Conservation (phyloP, 2,888 invertebrate genomes). For the Esperia sulphurella region DNA sequence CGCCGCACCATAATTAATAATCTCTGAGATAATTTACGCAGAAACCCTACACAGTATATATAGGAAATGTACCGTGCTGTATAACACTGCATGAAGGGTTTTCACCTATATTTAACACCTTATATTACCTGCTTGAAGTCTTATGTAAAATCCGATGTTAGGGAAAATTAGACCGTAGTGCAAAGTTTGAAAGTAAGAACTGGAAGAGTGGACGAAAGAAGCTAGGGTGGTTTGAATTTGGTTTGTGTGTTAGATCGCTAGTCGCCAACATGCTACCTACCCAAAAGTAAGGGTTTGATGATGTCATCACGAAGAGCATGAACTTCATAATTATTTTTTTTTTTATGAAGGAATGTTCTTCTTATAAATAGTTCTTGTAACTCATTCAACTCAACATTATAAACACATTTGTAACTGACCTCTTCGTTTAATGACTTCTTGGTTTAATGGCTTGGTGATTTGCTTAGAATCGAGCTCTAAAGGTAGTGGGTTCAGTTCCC, state of each 20-base stretch:
- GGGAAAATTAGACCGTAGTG: background rate
- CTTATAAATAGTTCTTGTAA: too few species aligned
- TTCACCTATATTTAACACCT: constrained; percentile 13
- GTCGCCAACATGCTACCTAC: constrained; percentile 32
- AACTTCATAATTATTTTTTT: background rate
- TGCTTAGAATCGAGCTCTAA: too few species aligned
- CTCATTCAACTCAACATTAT: too few species aligned
- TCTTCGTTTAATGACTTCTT: too few species aligned
- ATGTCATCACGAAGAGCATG: constrained; percentile 10
- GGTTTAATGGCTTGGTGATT: too few species aligned
- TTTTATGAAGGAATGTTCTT: too few species aligned
- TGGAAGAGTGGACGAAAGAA: constrained; percentile 5
- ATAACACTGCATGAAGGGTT: constrained; percentile 16
- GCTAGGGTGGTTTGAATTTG: constrained; percentile 25
- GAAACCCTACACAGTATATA: background rate
- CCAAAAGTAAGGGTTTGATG: constrained; percentile 21
- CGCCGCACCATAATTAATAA: background rate
- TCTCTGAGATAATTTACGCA: background rate
- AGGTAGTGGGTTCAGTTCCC: too few species aligned
- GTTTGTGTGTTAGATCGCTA: constrained; percentile 38
- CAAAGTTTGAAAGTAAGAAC: background rate
- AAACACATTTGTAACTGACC: too few species aligned
- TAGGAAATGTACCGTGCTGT: background rate
- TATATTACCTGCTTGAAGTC: background rate
- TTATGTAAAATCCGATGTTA: background rate